Percentiles rank a stretch among this genome's conserved stretches.
Evolutionary conservation across 2,888 invertebrate genomes (phyloP).

Genomic region (Deroplatys truncata): DNA sequence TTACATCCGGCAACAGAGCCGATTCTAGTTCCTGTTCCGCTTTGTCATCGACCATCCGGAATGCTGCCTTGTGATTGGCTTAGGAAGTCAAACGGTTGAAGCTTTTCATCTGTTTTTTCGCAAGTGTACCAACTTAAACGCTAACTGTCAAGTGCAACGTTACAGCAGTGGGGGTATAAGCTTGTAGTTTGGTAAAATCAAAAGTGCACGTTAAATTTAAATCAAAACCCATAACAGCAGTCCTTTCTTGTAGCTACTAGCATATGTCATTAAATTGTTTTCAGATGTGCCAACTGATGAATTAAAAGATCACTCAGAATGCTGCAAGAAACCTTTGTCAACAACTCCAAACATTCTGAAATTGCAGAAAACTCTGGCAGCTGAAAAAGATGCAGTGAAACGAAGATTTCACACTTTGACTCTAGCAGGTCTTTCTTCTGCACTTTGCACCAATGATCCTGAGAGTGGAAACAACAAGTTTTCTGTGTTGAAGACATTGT

Average conservation of each 20-base stretch:
- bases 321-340: constrained; percentile 4
- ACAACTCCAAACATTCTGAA: neutral
- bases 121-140: no score
- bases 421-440: neutral
- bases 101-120: no score
- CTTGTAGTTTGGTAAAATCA: no score
- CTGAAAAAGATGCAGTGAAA: neutral
- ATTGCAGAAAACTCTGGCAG: neutral
- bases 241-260: neutral
- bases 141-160: no score
- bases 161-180: no score
- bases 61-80: no score
- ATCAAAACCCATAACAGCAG: no score
- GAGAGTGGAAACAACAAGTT: neutral
- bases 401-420: neutral
- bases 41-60: no score
- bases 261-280: neutral
- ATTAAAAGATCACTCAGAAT: constrained; percentile 2
- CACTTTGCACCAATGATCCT: neutral
- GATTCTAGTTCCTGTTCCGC: no score
- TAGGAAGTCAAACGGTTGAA: no score
- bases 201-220: no score
- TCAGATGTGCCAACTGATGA: neutral
- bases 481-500: neutral
- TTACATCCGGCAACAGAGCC: no score